Percentiles rank a stretch among this genome's conserved stretches.
Evolutionary conservation across 2,797 vertebrate species (phyloP).

Genomic region (Zenarchopterus dispar): DNA sequence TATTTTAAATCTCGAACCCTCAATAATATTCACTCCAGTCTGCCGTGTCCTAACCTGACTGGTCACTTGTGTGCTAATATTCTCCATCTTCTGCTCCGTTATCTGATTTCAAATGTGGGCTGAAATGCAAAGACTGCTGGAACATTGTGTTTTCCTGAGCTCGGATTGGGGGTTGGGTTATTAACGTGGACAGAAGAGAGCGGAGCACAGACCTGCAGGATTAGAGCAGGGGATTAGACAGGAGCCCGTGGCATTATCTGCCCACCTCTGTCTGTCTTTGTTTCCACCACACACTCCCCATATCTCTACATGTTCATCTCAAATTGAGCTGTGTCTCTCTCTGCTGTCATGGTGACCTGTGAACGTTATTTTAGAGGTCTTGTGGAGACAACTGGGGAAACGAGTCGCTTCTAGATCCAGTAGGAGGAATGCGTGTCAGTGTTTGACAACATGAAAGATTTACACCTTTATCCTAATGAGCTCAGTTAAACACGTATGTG

Average conservation of each 20-base stretch:
- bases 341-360: neutral
- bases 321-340: slow-evolving; percentile 13
- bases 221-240: slow-evolving; percentile 72
- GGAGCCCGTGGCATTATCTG: slow-evolving; percentile 55
- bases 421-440: slow-evolving; percentile 2
- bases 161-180: slow-evolving; percentile 61
- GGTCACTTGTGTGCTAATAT: neutral
- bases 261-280: slow-evolving; percentile 57
- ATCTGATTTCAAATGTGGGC: slow-evolving; percentile 8
- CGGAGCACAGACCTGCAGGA: slow-evolving; percentile 54
- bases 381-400: slow-evolving; percentile 3
- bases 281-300: slow-evolving; percentile 35
- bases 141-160: slow-evolving; percentile 35
- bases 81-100: neutral
- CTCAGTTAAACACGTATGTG: neutral
- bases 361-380: neutral
- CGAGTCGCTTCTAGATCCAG: slow-evolving; percentile 9
- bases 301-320: slow-evolving; percentile 28
- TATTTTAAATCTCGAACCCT: no score
- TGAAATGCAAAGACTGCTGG: slow-evolving; percentile 1
- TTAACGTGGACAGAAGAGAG: slow-evolving; percentile 53
- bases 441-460: slow-evolving; percentile 19
- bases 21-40: no score
- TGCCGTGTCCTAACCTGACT: no score
- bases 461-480: slow-evolving; percentile 17